These are phyloP conservation scores for Myotis myotis DNA, from an alignment of 2,797 vertebrate genomes.

Conservation along the genomic window DNA sequence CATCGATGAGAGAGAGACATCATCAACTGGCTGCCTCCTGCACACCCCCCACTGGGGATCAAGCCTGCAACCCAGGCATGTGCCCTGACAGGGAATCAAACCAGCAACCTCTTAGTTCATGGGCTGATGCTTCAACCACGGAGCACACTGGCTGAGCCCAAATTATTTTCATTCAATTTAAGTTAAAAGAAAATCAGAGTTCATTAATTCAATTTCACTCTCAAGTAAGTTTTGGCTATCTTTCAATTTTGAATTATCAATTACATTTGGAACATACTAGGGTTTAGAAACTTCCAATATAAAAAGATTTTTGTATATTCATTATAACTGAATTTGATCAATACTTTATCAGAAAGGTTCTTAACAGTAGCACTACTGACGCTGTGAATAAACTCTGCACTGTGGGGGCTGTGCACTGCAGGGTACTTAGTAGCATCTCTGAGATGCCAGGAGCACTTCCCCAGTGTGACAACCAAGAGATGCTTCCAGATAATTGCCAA, in stretches of 20 bases:
- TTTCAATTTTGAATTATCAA: not conserved
- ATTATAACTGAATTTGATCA: not conserved
- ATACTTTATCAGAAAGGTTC: not conserved
- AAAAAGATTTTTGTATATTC: slow-evolving; percentile 2
- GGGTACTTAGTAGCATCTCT: not conserved
- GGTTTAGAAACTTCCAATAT: not conserved
- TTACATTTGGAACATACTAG: not conserved
- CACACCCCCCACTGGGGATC: no score
- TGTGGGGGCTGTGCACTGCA: not conserved
- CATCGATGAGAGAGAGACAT: no score
- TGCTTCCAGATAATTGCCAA: not conserved
- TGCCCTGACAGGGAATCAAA: no score
- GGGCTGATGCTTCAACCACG: no score
- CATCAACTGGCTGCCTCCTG: no score
- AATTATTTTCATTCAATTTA: slow-evolving; percentile 38
- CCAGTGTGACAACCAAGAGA: not conserved
- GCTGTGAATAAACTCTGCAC: not conserved
- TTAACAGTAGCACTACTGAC: not conserved
- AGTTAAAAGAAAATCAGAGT: slow-evolving; percentile 25
- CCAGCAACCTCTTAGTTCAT: no score
- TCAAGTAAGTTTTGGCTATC: not conserved
- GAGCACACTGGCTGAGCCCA: not conserved
- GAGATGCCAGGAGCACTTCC: not conserved
- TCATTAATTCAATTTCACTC: not conserved
- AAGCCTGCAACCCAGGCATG: no score